phyloP scores from a whole-genome alignment of 2,888 invertebrate genomes.

The Palloptera scutellata region DNA sequence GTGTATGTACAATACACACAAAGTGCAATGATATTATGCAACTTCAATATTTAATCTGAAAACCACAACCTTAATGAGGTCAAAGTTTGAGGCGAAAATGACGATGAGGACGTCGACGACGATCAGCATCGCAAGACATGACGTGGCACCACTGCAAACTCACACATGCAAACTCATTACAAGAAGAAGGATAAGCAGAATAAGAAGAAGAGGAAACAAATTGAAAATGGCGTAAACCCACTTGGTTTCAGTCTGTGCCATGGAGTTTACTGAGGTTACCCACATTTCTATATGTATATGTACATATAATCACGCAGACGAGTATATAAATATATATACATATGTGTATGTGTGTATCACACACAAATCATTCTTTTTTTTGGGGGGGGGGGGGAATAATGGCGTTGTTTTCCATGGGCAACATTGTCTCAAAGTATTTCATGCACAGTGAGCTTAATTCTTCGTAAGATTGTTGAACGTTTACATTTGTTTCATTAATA shows the following conservation, averaged over 20 bases:
- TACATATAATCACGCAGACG: neutral
- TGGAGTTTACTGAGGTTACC: conserved; percentile 15
- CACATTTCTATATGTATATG: neutral
- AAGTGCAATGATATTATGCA: conserved; percentile 13
- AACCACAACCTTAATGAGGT: conserved; percentile 41
- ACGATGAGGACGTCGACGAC: neutral
- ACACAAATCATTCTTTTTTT: too few relatives aligned
- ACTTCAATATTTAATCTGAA: conserved; percentile 34
- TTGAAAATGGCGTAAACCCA: neutral
- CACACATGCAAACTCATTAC: neutral
- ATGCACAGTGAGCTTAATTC: too few relatives aligned
- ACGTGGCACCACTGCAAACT: neutral
- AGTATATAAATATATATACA: too few relatives aligned
- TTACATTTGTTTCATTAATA: too few relatives aligned
- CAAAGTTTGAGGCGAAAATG: conserved; percentile 24
- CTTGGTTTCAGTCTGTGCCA: conserved; percentile 6
- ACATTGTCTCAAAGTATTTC: too few relatives aligned
- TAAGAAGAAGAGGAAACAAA: too few relatives aligned
- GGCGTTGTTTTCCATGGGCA: too few relatives aligned
- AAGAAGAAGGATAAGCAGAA: too few relatives aligned
- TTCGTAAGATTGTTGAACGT: too few relatives aligned
- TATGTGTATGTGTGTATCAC: too few relatives aligned
- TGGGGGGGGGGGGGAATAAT: too few relatives aligned
- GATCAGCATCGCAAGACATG: neutral
- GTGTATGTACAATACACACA: neutral